Conservation (phyloP, 2,113 vertebrate genomes). For the Acinonyx jubatus region DNA sequence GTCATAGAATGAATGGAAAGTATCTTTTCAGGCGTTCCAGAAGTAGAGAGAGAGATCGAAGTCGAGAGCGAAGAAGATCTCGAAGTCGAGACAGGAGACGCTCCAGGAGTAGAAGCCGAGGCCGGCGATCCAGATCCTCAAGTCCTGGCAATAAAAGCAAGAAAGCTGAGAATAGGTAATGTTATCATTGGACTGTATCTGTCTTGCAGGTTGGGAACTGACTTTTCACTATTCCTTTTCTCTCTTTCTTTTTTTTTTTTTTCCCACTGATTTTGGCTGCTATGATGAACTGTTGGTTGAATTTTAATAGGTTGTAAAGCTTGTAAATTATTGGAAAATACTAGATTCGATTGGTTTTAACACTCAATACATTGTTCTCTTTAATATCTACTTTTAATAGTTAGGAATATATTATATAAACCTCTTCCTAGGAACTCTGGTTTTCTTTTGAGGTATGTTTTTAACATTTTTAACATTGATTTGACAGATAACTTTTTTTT, state of each 20-base stretch:
- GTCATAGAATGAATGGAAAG: not conserved
- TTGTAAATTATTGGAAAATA: not conserved
- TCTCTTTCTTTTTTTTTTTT: too few relatives aligned
- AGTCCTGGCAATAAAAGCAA: constrained; percentile 92
- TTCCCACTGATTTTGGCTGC: not conserved
- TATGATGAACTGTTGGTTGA: not conserved
- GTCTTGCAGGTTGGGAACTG: not conserved
- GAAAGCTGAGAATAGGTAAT: constrained; percentile 92
- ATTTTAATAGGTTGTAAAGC: not conserved
- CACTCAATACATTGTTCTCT: not conserved
- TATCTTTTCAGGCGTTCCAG: constrained; percentile 90
- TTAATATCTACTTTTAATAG: not conserved
- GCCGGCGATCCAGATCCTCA: constrained; percentile 90
- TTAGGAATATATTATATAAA: constrained; percentile 16
- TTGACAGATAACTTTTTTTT: not conserved
- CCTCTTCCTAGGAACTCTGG: not conserved
- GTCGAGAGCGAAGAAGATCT: constrained; percentile 90
- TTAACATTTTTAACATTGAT: constrained; percentile 11
- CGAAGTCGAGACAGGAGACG: constrained; percentile 94
- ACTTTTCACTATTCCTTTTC: not conserved
- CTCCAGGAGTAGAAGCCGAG: constrained; percentile 91
- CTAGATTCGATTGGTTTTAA: constrained; percentile 4
- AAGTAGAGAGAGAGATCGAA: constrained; percentile 88
- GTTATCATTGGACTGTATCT: not conserved
- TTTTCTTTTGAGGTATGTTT: constrained; percentile 26